Evolutionary conservation across 1,140 invertebrate genomes (phyloP), one percentile per base, ranked within the genome.

Genomic region (Drosophila pandora): DNA sequence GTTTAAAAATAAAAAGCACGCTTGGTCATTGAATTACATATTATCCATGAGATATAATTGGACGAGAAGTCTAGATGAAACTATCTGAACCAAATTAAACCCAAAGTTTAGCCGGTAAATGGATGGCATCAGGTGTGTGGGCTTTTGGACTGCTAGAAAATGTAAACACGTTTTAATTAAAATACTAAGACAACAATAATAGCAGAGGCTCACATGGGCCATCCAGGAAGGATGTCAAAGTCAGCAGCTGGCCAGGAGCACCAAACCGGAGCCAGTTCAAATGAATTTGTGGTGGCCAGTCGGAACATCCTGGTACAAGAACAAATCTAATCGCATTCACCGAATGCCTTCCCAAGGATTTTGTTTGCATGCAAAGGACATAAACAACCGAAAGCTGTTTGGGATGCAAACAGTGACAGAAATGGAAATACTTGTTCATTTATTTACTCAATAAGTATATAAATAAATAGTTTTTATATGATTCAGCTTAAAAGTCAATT

Each of bases 161-260:
- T 53, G 63, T 76, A 88, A 88, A 87, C 79, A 88, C 75, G 77
- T 88, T 87, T 87, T 87, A 87, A 87, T 87, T 87, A 88, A 87
- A 87, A 87, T 82, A 88, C 82, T 82, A 88, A 87, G 78, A 77
- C 83, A 87, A 82, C 82, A 88, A 79, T 82, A 87, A 88, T 81
- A 55, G 63, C 63, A 5, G 50, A 30, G 63, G 21, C 63, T 69
- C 50, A 32, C 13, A 63, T 52, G 41, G 39, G 22, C 30, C 21
- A 13, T 1, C 23, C 54, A 13, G 73, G 23, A 55, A 59, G 70
- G 60, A 75, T 58, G 53, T 74, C 70, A 58, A 74, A 74, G 71
- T 67, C 63, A 55, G 39, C 56, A 61, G 72, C 56, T 76, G 62
- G 43, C 50, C 62, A 54, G 67, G 50, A 69, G 43, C 67, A 48